A percentile compares a stretch with the other conserved stretches of the same genome.
These are phyloP conservation scores for Lagodon rhomboides DNA, from an alignment of 2,797 vertebrate genomes.

Conservation along the genomic window DNA sequence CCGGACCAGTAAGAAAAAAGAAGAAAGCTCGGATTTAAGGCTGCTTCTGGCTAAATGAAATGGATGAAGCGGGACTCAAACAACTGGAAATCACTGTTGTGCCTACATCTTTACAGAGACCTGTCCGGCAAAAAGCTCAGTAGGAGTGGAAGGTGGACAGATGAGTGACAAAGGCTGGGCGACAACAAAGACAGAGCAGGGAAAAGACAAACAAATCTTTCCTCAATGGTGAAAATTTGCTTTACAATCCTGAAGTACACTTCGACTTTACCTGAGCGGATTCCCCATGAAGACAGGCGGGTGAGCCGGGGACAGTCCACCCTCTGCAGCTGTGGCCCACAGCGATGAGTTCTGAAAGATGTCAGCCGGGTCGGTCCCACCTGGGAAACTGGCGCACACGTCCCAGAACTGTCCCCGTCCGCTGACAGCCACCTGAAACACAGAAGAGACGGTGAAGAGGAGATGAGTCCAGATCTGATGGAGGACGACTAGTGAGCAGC, in stretches of 20 bases:
- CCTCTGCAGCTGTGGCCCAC: slow-evolving; percentile 79
- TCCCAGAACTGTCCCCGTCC: slow-evolving; percentile 87
- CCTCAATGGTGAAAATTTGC: background rate
- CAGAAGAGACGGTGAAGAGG: slow-evolving; percentile 26
- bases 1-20: no score
- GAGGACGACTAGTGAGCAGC: background rate
- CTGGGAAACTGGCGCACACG: slow-evolving; percentile 87
- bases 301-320: slow-evolving; percentile 71
- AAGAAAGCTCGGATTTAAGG: no score
- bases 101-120: no score
- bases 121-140: no score
- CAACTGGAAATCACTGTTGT: no score
- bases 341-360: slow-evolving; percentile 83
- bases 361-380: slow-evolving; percentile 81
- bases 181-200: background rate
- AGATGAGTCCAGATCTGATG: background rate
- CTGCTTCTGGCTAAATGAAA: no score
- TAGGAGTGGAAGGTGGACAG: background rate
- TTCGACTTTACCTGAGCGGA: slow-evolving; percentile 69
- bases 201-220: background rate
- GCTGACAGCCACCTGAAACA: slow-evolving; percentile 82
- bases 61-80: no score
- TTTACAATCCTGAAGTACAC: background rate
- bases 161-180: background rate
- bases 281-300: slow-evolving; percentile 79